Percentiles rank a stretch among this genome's conserved stretches.
Evolutionary conservation across 2,113 vertebrate species (phyloP).

Genomic region (Epinephelus lanceolatus): DNA sequence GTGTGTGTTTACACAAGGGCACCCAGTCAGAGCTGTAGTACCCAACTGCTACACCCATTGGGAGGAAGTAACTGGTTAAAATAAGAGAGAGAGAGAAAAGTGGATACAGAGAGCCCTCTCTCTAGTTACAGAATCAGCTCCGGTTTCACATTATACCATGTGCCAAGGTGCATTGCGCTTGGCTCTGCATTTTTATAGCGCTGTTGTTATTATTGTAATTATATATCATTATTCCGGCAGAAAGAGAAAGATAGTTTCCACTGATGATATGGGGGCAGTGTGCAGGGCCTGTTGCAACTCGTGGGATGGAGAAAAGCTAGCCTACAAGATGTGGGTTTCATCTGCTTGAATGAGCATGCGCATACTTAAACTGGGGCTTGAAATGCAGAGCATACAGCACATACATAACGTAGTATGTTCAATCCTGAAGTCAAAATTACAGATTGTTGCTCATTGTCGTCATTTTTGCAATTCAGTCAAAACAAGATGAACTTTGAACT

Average conservation of each 20-base stretch:
- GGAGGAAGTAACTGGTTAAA: slow-evolving; percentile 26
- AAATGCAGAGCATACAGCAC: not conserved
- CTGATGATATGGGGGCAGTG: slow-evolving; percentile 76
- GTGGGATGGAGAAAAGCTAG: slow-evolving; percentile 68
- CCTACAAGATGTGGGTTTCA: slow-evolving; percentile 71
- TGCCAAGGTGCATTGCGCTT: slow-evolving; percentile 38
- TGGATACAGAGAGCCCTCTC: not conserved
- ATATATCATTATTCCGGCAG: slow-evolving; percentile 79
- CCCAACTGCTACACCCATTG: slow-evolving; percentile 21
- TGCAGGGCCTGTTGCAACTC: slow-evolving; percentile 77
- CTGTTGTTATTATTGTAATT: slow-evolving; percentile 82
- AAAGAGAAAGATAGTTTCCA: slow-evolving; percentile 77
- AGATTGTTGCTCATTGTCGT: not conserved
- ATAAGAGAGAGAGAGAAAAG: slow-evolving; percentile 1
- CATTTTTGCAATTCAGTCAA: not conserved
- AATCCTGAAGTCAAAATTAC: not conserved
- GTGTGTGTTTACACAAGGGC: slow-evolving; percentile 76
- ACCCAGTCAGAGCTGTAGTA: slow-evolving; percentile 42
- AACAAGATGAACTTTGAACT: not conserved
- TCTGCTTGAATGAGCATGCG: slow-evolving; percentile 58
- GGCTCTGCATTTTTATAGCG: slow-evolving; percentile 57
- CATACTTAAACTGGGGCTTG: slow-evolving; percentile 33
- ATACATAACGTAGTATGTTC: not conserved
- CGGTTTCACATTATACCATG: slow-evolving; percentile 25
- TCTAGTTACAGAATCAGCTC: slow-evolving; percentile 34